Conservation (phyloP, 1,140 invertebrate species). For the Drosophila malerkotliana region DNA sequence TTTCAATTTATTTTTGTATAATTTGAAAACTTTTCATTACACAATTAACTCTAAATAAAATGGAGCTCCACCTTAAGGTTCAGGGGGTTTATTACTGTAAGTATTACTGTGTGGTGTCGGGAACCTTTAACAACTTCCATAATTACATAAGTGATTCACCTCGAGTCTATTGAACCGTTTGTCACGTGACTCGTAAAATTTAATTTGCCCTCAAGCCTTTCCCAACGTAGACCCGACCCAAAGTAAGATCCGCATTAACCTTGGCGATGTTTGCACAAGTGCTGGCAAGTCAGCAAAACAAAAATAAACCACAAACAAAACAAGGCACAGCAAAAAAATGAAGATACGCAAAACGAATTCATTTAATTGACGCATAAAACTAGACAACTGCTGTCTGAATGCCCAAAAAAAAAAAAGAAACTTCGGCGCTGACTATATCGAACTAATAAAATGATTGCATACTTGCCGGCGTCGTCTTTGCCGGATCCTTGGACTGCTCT, state of each 20-base stretch:
- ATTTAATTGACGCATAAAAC: conserved; percentile 38
- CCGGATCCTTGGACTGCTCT: neutral
- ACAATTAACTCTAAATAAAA: too few relatives aligned
- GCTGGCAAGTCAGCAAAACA: conserved; percentile 25
- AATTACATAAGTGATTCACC: conserved; percentile 30
- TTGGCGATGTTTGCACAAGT: conserved; percentile 63
- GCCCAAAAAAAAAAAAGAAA: neutral
- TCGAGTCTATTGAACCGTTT: conserved; percentile 43
- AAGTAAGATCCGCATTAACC: conserved; percentile 56
- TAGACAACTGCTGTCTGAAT: conserved; percentile 11
- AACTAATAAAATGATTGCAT: conserved; percentile 42
- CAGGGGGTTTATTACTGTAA: neutral
- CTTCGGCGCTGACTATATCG: neutral
- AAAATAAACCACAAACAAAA: conserved; percentile 19
- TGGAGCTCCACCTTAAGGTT: neutral
- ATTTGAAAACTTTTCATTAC: neutral
- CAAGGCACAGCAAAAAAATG: conserved; percentile 6
- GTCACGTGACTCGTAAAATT: conserved; percentile 57
- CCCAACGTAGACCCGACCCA: conserved; percentile 32
- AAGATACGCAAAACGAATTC: conserved; percentile 20
- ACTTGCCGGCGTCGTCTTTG: conserved; percentile 17
- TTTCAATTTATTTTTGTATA: neutral
- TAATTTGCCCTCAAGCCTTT: conserved; percentile 28
- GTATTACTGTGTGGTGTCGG: neutral
- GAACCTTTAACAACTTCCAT: neutral